Conservation (phyloP, 2,888 invertebrate genomes). For the Cacoxenus indagator region DNA sequence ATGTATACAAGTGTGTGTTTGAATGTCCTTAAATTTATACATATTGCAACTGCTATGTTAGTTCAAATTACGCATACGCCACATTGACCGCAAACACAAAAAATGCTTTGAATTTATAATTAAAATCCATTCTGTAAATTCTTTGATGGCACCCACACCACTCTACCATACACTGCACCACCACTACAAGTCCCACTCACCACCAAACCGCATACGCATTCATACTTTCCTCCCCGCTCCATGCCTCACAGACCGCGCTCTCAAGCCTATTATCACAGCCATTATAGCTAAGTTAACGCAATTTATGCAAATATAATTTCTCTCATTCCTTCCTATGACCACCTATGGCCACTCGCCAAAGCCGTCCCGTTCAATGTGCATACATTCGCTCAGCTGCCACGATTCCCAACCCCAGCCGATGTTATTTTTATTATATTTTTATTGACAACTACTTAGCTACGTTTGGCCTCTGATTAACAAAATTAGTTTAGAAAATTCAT, state of each 20-base stretch:
- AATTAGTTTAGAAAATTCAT: constrained; percentile 69
- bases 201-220: background rate
- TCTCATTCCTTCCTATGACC: background rate
- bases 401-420: constrained; percentile 8
- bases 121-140: background rate
- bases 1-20: background rate
- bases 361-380: background rate
- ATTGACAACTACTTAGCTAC: constrained; percentile 50
- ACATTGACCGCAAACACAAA: constrained; percentile 1
- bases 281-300: constrained; percentile 15
- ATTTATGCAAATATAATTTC: constrained; percentile 18
- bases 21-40: background rate
- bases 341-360: background rate
- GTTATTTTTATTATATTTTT: constrained; percentile 27
- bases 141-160: background rate
- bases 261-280: background rate
- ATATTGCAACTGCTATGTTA: constrained; percentile 6
- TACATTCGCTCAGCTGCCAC: background rate
- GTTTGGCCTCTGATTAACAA: constrained; percentile 59
- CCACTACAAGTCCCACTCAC: background rate
- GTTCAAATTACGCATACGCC: constrained; percentile 18
- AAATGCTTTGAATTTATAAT: constrained; percentile 16
- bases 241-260: background rate
- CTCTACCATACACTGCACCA: constrained; percentile 24
- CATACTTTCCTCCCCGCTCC: background rate